phyloP scores from a whole-genome alignment of 2,888 invertebrate genomes.

The Caenorhabditis japonica region DNA sequence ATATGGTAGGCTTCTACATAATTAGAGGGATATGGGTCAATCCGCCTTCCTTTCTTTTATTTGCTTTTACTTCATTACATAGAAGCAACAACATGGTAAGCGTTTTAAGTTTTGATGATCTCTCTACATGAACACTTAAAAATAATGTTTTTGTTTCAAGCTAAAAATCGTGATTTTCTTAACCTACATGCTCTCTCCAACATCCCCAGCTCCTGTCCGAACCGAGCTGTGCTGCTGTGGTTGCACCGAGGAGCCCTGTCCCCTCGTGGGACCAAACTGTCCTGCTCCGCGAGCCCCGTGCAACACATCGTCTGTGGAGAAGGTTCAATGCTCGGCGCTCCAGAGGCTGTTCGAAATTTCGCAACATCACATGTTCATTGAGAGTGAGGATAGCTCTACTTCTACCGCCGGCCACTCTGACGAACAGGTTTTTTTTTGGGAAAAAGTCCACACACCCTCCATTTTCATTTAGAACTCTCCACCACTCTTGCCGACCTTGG shows the following conservation, averaged over 20 bases:
- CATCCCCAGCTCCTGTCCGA: slow-evolving; percentile 39
- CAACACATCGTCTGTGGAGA: slow-evolving; percentile 17
- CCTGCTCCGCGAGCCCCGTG: slow-evolving; percentile 35
- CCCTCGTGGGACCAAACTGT: slow-evolving; percentile 54
- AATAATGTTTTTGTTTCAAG: neutral
- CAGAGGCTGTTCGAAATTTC: slow-evolving; percentile 50
- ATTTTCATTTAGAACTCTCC: slow-evolving; percentile 21
- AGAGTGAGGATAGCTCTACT: slow-evolving; percentile 3
- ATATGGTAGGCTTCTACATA: no score
- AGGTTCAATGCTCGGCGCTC: slow-evolving; percentile 34
- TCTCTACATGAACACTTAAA: no score
- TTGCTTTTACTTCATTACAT: slow-evolving; percentile 3
- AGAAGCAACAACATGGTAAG: slow-evolving; percentile 6
- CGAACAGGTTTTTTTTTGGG: slow-evolving; percentile 10
- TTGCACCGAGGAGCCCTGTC: slow-evolving; percentile 56
- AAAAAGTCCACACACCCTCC: neutral
- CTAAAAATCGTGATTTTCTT: neutral
- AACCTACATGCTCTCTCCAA: neutral
- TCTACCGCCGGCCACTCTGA: no score
- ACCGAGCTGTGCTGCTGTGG: slow-evolving; percentile 59
- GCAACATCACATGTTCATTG: slow-evolving; percentile 16
- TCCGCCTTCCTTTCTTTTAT: slow-evolving; percentile 15
- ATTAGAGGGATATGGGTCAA: slow-evolving; percentile 44
- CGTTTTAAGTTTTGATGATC: neutral
- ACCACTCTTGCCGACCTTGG: slow-evolving; percentile 21